A percentile compares a stretch with the other conserved stretches of the same genome.
phyloP scores from a whole-genome alignment of 2,797 vertebrate genomes.

The Varecia variegata region DNA sequence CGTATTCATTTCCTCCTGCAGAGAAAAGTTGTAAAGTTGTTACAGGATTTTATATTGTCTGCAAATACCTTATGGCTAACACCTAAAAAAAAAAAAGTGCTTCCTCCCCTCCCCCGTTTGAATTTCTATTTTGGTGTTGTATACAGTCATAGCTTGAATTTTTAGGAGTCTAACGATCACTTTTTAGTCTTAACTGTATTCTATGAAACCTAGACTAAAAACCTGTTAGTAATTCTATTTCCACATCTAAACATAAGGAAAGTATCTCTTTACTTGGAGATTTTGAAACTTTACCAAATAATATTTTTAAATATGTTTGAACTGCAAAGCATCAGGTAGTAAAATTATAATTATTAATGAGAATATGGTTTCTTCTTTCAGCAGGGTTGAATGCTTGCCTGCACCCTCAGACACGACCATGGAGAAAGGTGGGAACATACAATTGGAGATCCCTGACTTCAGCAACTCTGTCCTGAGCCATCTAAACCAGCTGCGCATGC shows the following conservation, averaged over 20 bases:
- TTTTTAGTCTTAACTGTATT: background rate
- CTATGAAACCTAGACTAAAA: background rate
- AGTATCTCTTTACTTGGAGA: background rate
- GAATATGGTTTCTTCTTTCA: conserved; percentile 34
- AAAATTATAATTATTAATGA: conserved; percentile 9
- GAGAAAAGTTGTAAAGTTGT: background rate
- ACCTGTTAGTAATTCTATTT: background rate
- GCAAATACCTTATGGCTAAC: background rate
- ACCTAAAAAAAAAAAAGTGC: background rate
- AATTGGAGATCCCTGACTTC: conserved; percentile 98
- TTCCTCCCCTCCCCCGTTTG: background rate
- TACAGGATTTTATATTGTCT: background rate
- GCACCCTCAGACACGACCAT: conserved; percentile 83
- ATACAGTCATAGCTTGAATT: background rate
- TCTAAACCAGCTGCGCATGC: conserved; percentile 96
- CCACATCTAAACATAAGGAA: background rate
- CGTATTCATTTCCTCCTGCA: background rate
- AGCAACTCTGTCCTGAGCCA: conserved; percentile 97
- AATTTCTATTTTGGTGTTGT: conserved; percentile 17
- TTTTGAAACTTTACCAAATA: background rate
- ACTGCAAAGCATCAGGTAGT: background rate
- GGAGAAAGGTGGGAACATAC: conserved; percentile 97
- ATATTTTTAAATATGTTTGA: background rate
- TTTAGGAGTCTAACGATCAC: background rate
- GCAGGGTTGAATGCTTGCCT: conserved; percentile 78